Evolutionary conservation across 2,113 vertebrate species (phyloP).

Genomic region (Cyprinus carpio): DNA sequence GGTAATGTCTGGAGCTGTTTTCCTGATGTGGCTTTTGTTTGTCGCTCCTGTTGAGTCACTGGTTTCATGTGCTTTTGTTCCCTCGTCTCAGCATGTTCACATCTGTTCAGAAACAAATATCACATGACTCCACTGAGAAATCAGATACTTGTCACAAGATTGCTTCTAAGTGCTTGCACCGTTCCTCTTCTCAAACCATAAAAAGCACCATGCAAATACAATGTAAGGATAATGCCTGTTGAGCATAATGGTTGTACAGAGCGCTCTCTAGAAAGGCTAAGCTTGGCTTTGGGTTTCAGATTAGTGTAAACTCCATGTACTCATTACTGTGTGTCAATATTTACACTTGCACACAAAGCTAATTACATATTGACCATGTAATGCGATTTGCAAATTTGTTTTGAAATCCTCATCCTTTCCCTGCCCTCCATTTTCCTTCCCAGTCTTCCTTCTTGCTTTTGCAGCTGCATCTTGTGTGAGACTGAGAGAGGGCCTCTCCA

Average conservation of each 20-base stretch:
- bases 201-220: constrained; percentile 30
- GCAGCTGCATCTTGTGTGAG: constrained; percentile 36
- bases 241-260: not conserved
- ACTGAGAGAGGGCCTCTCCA: constrained; percentile 26
- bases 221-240: constrained; percentile 32
- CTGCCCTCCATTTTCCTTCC: constrained; percentile 28
- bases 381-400: constrained; percentile 52
- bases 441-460: constrained; percentile 12
- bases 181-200: constrained; percentile 9
- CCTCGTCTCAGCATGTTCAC: constrained; percentile 34
- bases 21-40: constrained; percentile 30
- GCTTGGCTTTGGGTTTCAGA: constrained; percentile 52
- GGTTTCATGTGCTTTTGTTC: too few relatives aligned
- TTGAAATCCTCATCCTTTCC: constrained; percentile 48
- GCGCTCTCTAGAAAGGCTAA: constrained; percentile 31
- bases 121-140: constrained; percentile 19
- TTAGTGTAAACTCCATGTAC: constrained; percentile 47
- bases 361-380: constrained; percentile 54
- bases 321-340: constrained; percentile 57
- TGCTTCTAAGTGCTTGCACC: constrained; percentile 11
- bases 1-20: constrained; percentile 23
- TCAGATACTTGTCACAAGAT: constrained; percentile 20
- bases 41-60: not conserved
- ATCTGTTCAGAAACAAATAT: constrained; percentile 42
- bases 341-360: constrained; percentile 51